Percentiles rank a stretch among this genome's conserved stretches.
phyloP scores from a whole-genome alignment of 2,888 invertebrate genomes.

The Steromphala cineraria region DNA sequence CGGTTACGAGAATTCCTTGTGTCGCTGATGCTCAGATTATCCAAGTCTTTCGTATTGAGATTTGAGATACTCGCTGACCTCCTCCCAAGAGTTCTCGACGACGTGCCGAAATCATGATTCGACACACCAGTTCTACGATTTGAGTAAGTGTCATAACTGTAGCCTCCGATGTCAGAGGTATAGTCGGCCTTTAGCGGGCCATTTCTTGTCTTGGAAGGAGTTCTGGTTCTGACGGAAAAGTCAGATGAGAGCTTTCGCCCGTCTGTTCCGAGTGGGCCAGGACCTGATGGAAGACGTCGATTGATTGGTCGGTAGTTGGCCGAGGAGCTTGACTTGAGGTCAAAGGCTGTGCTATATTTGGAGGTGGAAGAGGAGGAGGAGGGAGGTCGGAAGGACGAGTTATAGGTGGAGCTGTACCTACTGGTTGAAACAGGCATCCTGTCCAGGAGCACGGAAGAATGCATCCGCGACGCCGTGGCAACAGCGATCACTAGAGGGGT shows the following conservation, averaged over 20 bases:
- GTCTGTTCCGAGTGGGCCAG: slow-evolving; percentile 58
- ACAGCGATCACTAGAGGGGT: too few species aligned
- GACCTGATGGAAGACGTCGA: slow-evolving; percentile 55
- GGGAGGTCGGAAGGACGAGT: slow-evolving; percentile 26
- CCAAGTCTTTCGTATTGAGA: slow-evolving; percentile 32
- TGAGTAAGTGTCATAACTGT: neutral
- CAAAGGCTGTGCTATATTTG: slow-evolving; percentile 19
- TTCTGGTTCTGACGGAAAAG: slow-evolving; percentile 24
- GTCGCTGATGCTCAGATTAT: neutral
- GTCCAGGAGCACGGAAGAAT: neutral
- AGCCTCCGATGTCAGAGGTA: slow-evolving; percentile 15
- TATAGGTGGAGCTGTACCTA: slow-evolving; percentile 35
- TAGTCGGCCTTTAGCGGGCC: slow-evolving; percentile 59
- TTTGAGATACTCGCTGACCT: slow-evolving; percentile 50
- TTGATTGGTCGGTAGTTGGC: neutral
- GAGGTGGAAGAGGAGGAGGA: slow-evolving; percentile 25
- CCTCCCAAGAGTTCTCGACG: slow-evolving; percentile 24
- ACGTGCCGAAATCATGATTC: neutral
- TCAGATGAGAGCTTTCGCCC: slow-evolving; percentile 47
- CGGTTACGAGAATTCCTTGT: slow-evolving; percentile 1
- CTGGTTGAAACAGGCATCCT: slow-evolving; percentile 6
- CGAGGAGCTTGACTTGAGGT: slow-evolving; percentile 19
- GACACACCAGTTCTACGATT: slow-evolving; percentile 14
- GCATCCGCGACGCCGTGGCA: neutral
- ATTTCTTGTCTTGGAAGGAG: slow-evolving; percentile 24